Conservation (phyloP, 2,888 invertebrate genomes). For the Trissolcus japonicus region DNA sequence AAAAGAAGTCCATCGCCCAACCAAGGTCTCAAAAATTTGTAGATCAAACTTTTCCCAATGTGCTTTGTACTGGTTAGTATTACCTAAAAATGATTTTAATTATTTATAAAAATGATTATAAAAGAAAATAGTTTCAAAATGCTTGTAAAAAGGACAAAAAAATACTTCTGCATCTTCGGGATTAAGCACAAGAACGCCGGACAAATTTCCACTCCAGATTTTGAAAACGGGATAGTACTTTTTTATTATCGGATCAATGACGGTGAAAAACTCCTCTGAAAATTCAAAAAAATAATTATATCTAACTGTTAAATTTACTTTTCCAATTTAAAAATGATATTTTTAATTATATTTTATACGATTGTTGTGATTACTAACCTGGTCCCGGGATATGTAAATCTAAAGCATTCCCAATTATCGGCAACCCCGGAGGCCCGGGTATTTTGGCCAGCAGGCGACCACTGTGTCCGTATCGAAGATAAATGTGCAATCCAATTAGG, state of each 20-base stretch:
- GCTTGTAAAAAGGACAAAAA: neutral
- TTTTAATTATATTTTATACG: too few species aligned
- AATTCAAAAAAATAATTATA: neutral
- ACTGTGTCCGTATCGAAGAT: neutral
- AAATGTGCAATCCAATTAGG: neutral
- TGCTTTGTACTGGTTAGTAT: conserved; percentile 18
- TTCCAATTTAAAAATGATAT: too few species aligned
- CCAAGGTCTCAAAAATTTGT: conserved; percentile 35
- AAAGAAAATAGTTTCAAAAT: too few species aligned
- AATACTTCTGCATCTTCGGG: conserved; percentile 1
- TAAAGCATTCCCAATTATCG: neutral
- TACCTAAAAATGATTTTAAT: conserved; percentile 2
- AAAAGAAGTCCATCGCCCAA: conserved; percentile 30
- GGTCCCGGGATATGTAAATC: neutral
- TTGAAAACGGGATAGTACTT: neutral
- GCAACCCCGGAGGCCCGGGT: neutral
- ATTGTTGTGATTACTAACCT: neutral
- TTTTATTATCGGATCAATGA: neutral
- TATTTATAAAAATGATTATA: too few species aligned
- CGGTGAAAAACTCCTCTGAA: neutral
- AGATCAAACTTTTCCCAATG: conserved; percentile 24
- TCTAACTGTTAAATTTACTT: neutral
- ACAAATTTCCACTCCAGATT: neutral
- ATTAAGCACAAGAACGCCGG: neutral
- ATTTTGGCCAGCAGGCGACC: neutral